Evolutionary conservation across 2,888 invertebrate genomes (phyloP), one percentile per base, ranked within the genome.

Genomic region (Acrocyrtus sp.): DNA sequence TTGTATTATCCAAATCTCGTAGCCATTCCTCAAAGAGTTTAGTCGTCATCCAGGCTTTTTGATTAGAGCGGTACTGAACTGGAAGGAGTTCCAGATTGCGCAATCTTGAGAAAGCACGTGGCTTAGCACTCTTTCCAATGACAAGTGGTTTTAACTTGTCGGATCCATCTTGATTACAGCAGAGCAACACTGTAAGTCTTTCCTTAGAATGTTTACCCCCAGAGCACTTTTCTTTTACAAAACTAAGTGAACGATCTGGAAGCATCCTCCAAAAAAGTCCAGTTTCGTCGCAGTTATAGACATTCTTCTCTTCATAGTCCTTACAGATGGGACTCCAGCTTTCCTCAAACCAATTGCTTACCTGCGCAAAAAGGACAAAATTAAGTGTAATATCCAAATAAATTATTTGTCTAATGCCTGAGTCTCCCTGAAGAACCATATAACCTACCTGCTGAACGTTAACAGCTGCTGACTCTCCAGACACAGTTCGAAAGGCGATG

Each of bases 221-320:
- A 8, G 51, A 19, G 19, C 67, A 77, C 6, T 15, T 34, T 51
- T 69, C 41, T 0, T 51, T 29, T 27, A 56, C 56, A 1, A 56
- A 15, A 2, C 19, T 6, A 21, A 51, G n/a, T 21, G 62, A 54
- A 15, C 57, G 50, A 15, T 73, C 58, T 1, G 76, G 76, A 0
- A 61, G 26, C 12, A 29, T 21, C 53, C 57, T 76, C 17, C 45
- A 76, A 26, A 76, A 76, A 3, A 73, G 24, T 1, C 66, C 72
- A 1, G 53, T 39, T 39, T 73, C 76, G 24, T 76, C 73, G 12
- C 41, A 48, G 39, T 73, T 73, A 26, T 56, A 76, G 51, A 76
- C 19, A n/a, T 54, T n/a, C 15, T 19, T 2, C 15, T 4, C 4
- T 6, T 5, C 6, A 29, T 54, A 54, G 12, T 19, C 17, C 3